Evolutionary conservation across 2,797 vertebrate species (phyloP).

Genomic region (Rhabdophis nuchalis): DNA sequence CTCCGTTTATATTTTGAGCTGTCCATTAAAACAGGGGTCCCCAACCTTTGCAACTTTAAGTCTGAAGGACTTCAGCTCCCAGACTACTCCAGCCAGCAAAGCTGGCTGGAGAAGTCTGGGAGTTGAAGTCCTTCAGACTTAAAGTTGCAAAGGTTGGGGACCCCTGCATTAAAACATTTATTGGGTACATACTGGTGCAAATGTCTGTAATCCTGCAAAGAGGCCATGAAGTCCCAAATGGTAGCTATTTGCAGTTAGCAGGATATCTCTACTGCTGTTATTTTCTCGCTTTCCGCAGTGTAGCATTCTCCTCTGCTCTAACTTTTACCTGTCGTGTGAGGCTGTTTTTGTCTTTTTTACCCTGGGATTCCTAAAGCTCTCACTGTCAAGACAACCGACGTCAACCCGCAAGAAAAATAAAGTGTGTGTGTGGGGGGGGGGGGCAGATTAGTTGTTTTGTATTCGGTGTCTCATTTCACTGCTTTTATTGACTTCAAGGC

Average conservation of each 20-base stretch:
- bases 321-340: not conserved
- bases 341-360: too few species aligned
- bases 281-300: conserved; percentile 24
- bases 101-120: too few species aligned
- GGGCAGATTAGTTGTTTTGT: conserved; percentile 30
- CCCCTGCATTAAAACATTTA: not conserved
- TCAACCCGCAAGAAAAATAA: conserved; percentile 12
- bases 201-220: not conserved
- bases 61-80: too few species aligned
- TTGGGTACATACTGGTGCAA: not conserved
- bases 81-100: too few species aligned
- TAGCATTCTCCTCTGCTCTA: conserved; percentile 20
- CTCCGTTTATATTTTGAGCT: not conserved
- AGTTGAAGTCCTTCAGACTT: too few species aligned
- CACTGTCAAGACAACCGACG: conserved; percentile 41
- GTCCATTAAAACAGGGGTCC: not conserved
- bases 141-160: too few species aligned
- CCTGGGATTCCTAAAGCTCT: conserved; percentile 22
- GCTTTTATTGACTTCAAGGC: conserved; percentile 64
- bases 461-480: conserved; percentile 15
- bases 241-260: conserved; percentile 4
- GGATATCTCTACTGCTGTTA: not conserved
- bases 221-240: not conserved
- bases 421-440: conserved; percentile 39
- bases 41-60: too few species aligned